Conservation (phyloP, 2,888 invertebrate species). For the Diarsia mendica region DNA sequence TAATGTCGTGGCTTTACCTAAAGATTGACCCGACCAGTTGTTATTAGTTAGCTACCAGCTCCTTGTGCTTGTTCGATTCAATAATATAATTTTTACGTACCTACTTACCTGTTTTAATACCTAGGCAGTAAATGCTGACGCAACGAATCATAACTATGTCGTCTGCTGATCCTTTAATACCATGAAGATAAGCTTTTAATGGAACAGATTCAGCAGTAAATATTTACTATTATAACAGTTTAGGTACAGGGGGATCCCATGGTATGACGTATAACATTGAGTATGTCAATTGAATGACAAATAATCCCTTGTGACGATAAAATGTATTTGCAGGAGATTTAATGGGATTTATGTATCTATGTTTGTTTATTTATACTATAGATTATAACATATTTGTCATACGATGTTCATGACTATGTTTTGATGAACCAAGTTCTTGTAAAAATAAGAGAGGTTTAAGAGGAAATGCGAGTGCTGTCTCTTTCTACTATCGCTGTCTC, state of each 20-base stretch:
- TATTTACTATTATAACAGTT: neutral
- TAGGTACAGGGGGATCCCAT: conserved; percentile 24
- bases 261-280: conserved; percentile 12
- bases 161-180: neutral
- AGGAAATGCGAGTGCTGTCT: no score
- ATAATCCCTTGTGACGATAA: conserved; percentile 1
- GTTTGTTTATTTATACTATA: conserved; percentile 15
- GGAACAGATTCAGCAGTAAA: conserved; percentile 8
- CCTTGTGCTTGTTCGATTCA: no score
- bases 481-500: no score
- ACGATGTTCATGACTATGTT: neutral
- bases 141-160: neutral
- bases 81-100: no score
- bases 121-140: no score
- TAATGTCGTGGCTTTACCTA: no score
- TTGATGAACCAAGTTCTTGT: neutral
- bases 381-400: neutral
- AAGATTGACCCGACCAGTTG: no score
- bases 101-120: no score
- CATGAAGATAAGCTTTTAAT: conserved; percentile 30
- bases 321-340: conserved; percentile 18
- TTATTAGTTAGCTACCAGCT: no score
- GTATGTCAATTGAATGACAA: conserved; percentile 9
- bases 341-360: conserved; percentile 2
- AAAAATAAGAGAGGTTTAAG: neutral